phyloP scores from a whole-genome alignment of 2,888 invertebrate genomes.

The Pterostichus niger region DNA sequence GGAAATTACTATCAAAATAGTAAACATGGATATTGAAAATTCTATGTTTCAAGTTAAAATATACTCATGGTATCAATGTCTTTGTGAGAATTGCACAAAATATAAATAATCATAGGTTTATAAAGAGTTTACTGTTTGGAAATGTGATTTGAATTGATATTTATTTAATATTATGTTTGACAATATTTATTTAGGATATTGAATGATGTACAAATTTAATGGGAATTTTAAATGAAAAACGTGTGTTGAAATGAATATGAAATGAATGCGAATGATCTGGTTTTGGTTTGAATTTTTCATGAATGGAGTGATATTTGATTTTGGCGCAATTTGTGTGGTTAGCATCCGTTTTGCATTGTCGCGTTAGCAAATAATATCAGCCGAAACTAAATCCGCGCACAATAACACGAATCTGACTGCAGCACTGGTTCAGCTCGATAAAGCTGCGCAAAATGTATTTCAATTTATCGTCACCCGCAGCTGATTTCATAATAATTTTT shows the following conservation, averaged over 20 bases:
- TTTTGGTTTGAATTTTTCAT: constrained; percentile 24
- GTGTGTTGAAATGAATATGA: constrained; percentile 1
- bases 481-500: constrained; percentile 37
- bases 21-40: no score
- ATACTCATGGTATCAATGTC: no score
- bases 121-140: no score
- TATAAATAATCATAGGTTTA: no score
- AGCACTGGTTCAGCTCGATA: background rate
- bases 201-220: background rate
- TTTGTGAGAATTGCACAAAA: no score
- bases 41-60: no score
- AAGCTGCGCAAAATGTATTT: background rate
- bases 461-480: constrained; percentile 24
- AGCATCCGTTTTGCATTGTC: constrained; percentile 11
- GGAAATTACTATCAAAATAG: no score
- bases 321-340: constrained; percentile 28
- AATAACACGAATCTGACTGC: background rate
- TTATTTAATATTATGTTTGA: no score
- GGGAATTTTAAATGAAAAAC: background rate
- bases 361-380: constrained; percentile 22
- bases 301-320: constrained; percentile 15
- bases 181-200: no score
- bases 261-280: background rate
- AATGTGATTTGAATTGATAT: no score
- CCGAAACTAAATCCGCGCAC: constrained; percentile 38